Evolutionary conservation across 64 coral and sea anemone species (phyloP).

Genomic region (Astreopora myriophthalma): DNA sequence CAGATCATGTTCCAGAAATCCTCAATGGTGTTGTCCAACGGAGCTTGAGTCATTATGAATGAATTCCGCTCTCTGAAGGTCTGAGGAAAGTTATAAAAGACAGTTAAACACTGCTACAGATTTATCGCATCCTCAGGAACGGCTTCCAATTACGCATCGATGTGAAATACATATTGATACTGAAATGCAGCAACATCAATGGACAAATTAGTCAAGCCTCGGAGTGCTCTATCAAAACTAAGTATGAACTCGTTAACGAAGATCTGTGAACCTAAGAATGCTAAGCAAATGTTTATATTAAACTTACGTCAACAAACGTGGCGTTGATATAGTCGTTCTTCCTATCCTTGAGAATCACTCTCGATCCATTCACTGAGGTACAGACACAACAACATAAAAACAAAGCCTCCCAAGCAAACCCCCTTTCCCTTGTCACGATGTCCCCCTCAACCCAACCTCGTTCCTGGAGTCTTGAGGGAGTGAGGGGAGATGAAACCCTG

Average conservation of each 20-base stretch:
- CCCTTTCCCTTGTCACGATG: too few relatives aligned
- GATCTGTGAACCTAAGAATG: neutral
- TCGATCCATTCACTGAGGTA: slow-evolving; percentile 2
- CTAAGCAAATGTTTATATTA: neutral
- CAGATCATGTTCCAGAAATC: slow-evolving; percentile 88
- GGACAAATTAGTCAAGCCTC: too few relatives aligned
- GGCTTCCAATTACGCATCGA: neutral
- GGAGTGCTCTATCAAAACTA: too few relatives aligned
- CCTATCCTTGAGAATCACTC: neutral
- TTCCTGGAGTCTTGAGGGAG: too few relatives aligned
- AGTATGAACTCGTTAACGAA: neutral
- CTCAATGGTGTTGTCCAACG: slow-evolving; percentile 66
- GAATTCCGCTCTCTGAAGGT: slow-evolving; percentile 56
- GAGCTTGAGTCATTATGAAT: slow-evolving; percentile 86
- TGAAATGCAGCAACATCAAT: too few relatives aligned
- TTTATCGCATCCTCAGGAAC: neutral
- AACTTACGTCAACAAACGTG: slow-evolving; percentile 47
- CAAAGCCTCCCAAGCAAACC: too few relatives aligned
- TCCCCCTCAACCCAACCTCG: too few relatives aligned
- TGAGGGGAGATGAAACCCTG: too few relatives aligned
- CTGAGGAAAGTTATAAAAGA: neutral
- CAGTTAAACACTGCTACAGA: neutral
- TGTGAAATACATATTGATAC: too few relatives aligned
- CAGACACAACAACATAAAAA: neutral
- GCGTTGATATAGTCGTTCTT: slow-evolving; percentile 51